Conservation (phyloP, 2,888 invertebrate species). For the Philereme vetulata region DNA sequence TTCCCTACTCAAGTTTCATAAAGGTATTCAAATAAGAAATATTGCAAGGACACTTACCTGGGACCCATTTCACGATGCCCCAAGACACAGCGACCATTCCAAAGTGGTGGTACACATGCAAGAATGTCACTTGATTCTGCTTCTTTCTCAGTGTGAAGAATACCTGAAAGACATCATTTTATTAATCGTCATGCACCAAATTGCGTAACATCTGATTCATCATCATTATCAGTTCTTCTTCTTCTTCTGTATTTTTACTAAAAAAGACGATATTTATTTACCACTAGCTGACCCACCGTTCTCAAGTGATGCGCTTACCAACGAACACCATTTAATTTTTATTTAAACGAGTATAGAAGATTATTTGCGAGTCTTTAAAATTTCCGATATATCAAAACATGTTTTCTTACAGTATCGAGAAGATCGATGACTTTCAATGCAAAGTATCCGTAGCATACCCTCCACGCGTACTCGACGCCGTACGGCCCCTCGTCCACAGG, state of each 20-base stretch:
- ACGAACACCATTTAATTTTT: too few relatives aligned
- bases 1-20: too few relatives aligned
- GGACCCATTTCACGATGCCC: conserved; percentile 87
- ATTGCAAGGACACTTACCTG: conserved; percentile 66
- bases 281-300: too few relatives aligned
- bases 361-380: too few relatives aligned
- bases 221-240: too few relatives aligned
- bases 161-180: conserved; percentile 58
- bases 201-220: too few relatives aligned
- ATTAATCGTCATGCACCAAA: not conserved
- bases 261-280: too few relatives aligned
- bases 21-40: too few relatives aligned
- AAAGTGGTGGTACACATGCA: conserved; percentile 94
- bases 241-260: too few relatives aligned
- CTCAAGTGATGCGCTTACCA: too few relatives aligned
- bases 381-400: too few relatives aligned
- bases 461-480: conserved; percentile 82
- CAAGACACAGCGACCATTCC: conserved; percentile 87
- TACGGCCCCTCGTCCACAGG: conserved; percentile 86
- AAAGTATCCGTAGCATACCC: conserved; percentile 87
- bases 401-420: conserved; percentile 85
- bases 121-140: conserved; percentile 90
- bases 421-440: conserved; percentile 88
- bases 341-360: too few relatives aligned
- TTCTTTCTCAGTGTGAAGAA: conserved; percentile 95